A percentile compares a stretch with the other conserved stretches of the same genome.
Conservation (phyloP, 2,113 vertebrate genomes). For the Scartelaos histophorus region DNA sequence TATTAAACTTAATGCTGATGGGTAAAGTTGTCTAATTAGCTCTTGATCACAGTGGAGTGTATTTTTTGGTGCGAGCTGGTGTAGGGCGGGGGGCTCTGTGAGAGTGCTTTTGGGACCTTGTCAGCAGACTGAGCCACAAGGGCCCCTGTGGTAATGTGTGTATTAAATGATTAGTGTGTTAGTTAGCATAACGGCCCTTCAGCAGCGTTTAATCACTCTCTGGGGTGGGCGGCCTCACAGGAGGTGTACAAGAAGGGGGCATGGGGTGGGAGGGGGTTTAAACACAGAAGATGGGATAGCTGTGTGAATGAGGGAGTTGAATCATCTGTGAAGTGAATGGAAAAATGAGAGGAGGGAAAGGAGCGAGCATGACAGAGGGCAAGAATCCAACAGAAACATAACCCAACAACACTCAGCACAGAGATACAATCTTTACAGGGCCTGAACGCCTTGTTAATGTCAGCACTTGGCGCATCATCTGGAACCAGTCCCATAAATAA, state of each 20-base stretch:
- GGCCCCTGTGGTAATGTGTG: conserved; percentile 78
- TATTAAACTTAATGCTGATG: conserved; percentile 63
- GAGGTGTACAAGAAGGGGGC: conserved; percentile 45
- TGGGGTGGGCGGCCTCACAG: conserved; percentile 75
- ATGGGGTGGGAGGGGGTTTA: conserved; percentile 34
- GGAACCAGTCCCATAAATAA: conserved; percentile 61
- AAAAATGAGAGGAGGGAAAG: conserved; percentile 25
- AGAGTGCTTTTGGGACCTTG: conserved; percentile 74
- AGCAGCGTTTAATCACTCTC: conserved; percentile 81
- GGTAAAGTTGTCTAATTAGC: conserved; percentile 65
- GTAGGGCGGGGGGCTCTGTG: conserved; percentile 51
- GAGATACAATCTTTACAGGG: conserved; percentile 70
- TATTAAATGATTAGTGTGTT: conserved; percentile 82
- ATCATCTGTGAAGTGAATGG: conserved; percentile 47
- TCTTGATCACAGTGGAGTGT: conserved; percentile 69
- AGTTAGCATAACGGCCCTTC: conserved; percentile 79
- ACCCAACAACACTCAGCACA: conserved; percentile 58
- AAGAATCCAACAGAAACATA: conserved; percentile 67
- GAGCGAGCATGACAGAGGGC: conserved; percentile 46
- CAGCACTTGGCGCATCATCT: conserved; percentile 64
- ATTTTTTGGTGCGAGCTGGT: conserved; percentile 41
- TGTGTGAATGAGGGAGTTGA: conserved; percentile 54
- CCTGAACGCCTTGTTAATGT: conserved; percentile 71
- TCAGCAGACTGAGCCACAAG: conserved; percentile 74
- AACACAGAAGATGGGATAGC: conserved; percentile 50